phyloP scores from a whole-genome alignment of 2,888 invertebrate species.

The Ophion ventricosus region DNA sequence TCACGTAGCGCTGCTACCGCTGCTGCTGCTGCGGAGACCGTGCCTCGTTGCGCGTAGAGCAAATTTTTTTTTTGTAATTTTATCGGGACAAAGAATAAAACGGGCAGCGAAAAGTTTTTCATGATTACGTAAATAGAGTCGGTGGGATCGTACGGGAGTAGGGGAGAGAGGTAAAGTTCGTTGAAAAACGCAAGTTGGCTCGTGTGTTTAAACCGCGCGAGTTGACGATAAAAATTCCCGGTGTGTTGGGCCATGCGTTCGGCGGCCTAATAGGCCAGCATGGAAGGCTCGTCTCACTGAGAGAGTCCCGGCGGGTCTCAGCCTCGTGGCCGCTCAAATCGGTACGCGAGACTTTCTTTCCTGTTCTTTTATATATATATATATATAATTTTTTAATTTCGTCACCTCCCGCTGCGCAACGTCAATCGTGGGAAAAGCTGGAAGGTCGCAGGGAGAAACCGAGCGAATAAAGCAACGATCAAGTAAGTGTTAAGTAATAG shows the following conservation, averaged over 20 bases:
- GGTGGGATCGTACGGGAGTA: conserved; percentile 18
- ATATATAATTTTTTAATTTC: neutral
- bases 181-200: conserved; percentile 42
- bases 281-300: conserved; percentile 65
- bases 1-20: conserved; percentile 31
- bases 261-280: conserved; percentile 66
- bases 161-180: neutral
- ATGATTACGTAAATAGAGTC: conserved; percentile 25
- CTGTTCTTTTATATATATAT: conserved; percentile 8
- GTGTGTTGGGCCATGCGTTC: conserved; percentile 70
- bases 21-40: conserved; percentile 40
- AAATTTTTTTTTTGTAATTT: conserved; percentile 49
- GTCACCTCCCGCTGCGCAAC: neutral
- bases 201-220: conserved; percentile 53
- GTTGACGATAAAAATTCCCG: conserved; percentile 58
- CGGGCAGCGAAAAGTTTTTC: conserved; percentile 7
- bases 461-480: neutral
- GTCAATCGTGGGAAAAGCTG: neutral
- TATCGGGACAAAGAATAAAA: conserved; percentile 22
- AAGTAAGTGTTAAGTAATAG: conserved; percentile 17
- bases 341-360: conserved; percentile 21
- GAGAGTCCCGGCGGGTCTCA: conserved; percentile 60
- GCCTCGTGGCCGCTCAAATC: conserved; percentile 57
- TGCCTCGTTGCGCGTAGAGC: conserved; percentile 51
- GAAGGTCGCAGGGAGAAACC: neutral